These are phyloP conservation scores for Sakesphorus luctuosus DNA, from an alignment of 2,113 vertebrate genomes.

Conservation along the genomic window DNA sequence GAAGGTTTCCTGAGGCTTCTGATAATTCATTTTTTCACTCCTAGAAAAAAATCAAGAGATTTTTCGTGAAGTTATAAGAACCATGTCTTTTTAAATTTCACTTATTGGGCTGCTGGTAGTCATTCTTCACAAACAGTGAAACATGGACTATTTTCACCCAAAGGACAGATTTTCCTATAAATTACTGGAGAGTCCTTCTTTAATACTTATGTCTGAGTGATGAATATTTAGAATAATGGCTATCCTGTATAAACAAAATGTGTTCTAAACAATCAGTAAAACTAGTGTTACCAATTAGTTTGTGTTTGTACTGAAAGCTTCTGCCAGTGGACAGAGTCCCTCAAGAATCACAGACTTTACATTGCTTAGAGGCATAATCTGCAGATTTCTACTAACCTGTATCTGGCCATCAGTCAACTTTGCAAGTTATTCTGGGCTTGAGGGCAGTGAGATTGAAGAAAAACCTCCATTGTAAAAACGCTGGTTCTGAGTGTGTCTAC, in stretches of 20 bases:
- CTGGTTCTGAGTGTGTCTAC: neutral
- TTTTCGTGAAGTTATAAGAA: neutral
- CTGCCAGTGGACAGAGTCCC: neutral
- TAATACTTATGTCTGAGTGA: neutral
- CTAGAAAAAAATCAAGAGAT: neutral
- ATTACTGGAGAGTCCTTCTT: neutral
- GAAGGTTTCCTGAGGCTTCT: neutral
- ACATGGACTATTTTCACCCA: neutral
- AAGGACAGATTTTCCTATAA: neutral
- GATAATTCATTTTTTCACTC: neutral
- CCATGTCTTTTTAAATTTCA: neutral
- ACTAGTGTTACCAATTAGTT: neutral
- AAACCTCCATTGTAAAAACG: neutral
- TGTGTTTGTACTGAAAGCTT: neutral
- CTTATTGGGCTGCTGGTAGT: constrained; percentile 1
- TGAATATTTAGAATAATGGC: neutral
- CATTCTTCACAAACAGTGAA: neutral
- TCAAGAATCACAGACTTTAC: neutral
- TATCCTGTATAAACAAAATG: neutral
- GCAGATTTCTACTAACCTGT: constrained; percentile 10
- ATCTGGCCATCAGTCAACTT: neutral
- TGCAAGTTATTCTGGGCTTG: neutral
- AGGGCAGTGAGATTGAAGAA: neutral
- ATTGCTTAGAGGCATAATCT: neutral
- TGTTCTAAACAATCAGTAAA: neutral